These are phyloP conservation scores for Tetramorium parvispinum DNA, from an alignment of 1,140 invertebrate species.

Conservation along the genomic window DNA sequence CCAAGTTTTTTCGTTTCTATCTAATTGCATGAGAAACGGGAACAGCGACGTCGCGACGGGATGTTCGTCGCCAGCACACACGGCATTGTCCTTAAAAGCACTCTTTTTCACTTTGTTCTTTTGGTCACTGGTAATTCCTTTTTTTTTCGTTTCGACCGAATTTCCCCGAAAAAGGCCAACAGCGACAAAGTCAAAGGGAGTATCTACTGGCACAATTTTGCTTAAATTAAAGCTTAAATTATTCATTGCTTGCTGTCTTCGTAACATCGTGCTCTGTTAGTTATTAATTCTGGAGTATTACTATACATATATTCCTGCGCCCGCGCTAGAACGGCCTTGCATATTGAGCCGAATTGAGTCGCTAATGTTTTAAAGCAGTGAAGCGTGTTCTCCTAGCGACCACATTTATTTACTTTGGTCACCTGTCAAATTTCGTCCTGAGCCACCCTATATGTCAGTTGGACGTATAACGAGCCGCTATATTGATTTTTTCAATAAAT, in stretches of 20 bases:
- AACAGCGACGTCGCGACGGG: neutral
- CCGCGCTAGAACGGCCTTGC: too few relatives aligned
- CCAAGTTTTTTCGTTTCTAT: neutral
- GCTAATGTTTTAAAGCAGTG: too few relatives aligned
- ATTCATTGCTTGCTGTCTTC: neutral
- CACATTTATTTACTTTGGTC: too few relatives aligned
- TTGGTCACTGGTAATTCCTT: neutral
- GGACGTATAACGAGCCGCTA: too few relatives aligned
- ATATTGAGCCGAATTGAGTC: too few relatives aligned
- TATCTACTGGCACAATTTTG: neutral
- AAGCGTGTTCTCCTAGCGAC: too few relatives aligned
- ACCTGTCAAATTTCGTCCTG: too few relatives aligned
- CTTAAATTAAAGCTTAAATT: neutral
- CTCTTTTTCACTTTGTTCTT: conserved; percentile 2
- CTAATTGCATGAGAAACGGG: conserved; percentile 26
- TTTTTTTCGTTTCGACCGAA: neutral
- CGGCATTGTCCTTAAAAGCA: conserved; percentile 34
- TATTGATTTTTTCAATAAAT: too few relatives aligned
- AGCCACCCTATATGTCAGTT: too few relatives aligned
- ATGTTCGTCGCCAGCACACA: neutral
- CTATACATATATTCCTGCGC: too few relatives aligned
- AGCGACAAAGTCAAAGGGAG: neutral
- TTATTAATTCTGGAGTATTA: conserved; percentile 17
- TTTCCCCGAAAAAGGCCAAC: neutral
- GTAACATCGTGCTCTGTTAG: neutral